Evolutionary conservation across 2,113 vertebrate genomes (phyloP).

Genomic region (Climacteris rufus): DNA sequence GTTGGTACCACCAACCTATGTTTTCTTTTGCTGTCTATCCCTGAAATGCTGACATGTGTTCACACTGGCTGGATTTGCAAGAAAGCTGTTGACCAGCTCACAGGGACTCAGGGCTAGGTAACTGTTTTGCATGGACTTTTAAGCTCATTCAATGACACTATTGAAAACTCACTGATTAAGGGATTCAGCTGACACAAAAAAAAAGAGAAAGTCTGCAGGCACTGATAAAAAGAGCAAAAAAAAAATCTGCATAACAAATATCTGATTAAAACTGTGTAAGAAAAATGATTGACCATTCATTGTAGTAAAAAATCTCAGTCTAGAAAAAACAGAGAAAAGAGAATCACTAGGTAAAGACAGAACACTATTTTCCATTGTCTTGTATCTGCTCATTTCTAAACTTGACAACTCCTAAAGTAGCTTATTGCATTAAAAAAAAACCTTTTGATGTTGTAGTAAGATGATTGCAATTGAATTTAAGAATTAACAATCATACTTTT

Average conservation of each 20-base stretch:
- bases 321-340: not conserved
- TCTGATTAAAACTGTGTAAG: not conserved
- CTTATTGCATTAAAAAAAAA: not conserved
- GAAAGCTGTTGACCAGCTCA: not conserved
- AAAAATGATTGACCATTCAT: not conserved
- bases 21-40: constrained; percentile 13
- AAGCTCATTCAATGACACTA: not conserved
- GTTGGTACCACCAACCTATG: not conserved
- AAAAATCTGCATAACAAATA: not conserved
- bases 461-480: not conserved
- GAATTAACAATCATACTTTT: not conserved
- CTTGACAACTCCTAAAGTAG: not conserved
- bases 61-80: not conserved
- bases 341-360: not conserved
- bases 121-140: not conserved
- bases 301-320: not conserved
- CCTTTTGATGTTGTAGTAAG: not conserved
- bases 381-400: not conserved
- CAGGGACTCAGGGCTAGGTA: not conserved
- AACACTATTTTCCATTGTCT: not conserved
- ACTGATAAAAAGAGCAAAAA: not conserved
- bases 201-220: not conserved
- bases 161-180: not conserved
- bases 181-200: not conserved
- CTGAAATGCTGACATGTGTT: not conserved